These are phyloP conservation scores for Geodia barretti DNA, from an alignment of 37 sponge, comb jelly and placozoan species.

Conservation along the genomic window DNA sequence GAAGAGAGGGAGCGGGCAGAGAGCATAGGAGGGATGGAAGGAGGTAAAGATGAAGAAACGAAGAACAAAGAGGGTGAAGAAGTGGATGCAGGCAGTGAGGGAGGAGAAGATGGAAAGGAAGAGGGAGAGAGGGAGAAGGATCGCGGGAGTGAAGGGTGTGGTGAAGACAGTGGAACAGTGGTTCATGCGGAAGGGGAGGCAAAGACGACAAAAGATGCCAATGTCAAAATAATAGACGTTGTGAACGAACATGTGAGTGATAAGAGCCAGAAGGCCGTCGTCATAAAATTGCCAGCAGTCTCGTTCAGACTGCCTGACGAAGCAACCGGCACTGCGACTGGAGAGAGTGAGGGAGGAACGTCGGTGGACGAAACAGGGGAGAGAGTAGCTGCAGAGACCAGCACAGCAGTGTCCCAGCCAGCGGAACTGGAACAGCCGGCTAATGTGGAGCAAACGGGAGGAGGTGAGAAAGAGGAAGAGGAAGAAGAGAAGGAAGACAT, in stretches of 20 bases:
- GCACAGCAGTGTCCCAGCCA: too few species aligned
- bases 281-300: too few species aligned
- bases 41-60: neutral
- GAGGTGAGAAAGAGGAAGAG: conserved; percentile 7
- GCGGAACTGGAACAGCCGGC: too few species aligned
- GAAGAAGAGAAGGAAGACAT: neutral
- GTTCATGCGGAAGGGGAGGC: too few species aligned
- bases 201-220: too few species aligned
- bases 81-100: neutral
- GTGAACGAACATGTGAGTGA: too few species aligned
- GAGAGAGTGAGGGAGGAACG: neutral
- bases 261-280: too few species aligned
- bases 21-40: neutral
- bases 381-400: too few species aligned
- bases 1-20: neutral
- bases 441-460: neutral
- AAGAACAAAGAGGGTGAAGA: conserved; percentile 9
- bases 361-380: neutral
- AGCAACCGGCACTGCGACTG: too few species aligned
- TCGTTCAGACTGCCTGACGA: too few species aligned
- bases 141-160: neutral
- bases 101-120: neutral
- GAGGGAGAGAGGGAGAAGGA: conserved; percentile 4
- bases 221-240: too few species aligned
- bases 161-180: too few species aligned